Base-by-base conservation (phyloP, 2,797 vertebrate species). In the Amniataba percoides region DNA sequence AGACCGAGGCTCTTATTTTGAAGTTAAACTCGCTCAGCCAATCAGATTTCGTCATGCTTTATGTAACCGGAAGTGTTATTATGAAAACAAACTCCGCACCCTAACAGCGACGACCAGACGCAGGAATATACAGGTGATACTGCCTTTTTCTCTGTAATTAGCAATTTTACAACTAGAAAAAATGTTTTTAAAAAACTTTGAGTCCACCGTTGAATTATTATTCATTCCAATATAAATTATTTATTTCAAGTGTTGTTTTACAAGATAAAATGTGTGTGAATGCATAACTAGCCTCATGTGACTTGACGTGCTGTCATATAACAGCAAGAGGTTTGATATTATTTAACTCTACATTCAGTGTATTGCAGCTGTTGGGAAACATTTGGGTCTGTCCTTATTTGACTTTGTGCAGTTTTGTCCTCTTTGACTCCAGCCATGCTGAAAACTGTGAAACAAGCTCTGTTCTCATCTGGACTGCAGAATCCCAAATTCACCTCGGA, bases 401-500 rank as follows among this genome's bases (percentile, higher is more conserved):
- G 2, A 4, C 19, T 68, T 46, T 5, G 12, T 5, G 27, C 25
- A 43, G 13, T 14, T 36, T 10, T 3, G 31, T 69, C 4, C 55
- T 36, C 0, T 55, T 42, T 13, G 40, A 34, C 15, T 19, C 3
- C 69, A 56, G 70, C 34, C 78, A 96, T 96, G 95, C 60, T 95
- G 23, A 95, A 94, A 82, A 65, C 93, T 31, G 5, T 94, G 21
- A 87, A 92, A 36, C 92, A 94, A 76, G 78, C 23, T 39, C 69
- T 96, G 8, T 95, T 96, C 83, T 94, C 94, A 0, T 67, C 71
- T 4, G 93, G 92, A 25, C 74, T 92, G 12, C 86, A 96, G 70
- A 68, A 73, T 55, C 95, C 95, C 0, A 93, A 87, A 58, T 95
- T 88, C 79, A 93, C 93, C 18, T 25, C 66, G n/a, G 85, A 77